Evolutionary conservation across 2,797 vertebrate genomes (phyloP).

Genomic region (Amblyopsis hoosieri): DNA sequence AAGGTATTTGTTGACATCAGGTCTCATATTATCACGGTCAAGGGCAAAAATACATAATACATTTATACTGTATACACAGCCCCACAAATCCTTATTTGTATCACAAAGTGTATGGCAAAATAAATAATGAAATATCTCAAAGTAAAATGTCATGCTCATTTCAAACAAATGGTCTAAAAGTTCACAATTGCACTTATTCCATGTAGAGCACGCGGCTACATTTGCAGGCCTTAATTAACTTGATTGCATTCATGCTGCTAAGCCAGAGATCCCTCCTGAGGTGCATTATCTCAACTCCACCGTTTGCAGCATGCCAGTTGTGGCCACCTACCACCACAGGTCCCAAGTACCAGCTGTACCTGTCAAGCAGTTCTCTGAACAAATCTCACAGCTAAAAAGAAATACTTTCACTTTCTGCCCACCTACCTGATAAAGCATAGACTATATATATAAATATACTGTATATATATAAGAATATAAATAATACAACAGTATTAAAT

Average conservation of each 20-base stretch:
- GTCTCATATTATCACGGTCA: slow-evolving; percentile 38
- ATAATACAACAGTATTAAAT: not conserved
- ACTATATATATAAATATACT: not conserved
- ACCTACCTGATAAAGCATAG: not conserved
- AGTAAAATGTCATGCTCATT: slow-evolving; percentile 37
- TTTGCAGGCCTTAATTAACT: slow-evolving; percentile 45
- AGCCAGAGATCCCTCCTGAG: not conserved
- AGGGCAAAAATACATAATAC: slow-evolving; percentile 21
- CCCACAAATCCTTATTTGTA: not conserved
- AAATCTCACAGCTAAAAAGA: slow-evolving; percentile 32
- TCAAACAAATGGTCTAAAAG: slow-evolving; percentile 36
- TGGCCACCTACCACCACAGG: not conserved
- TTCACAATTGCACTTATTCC: slow-evolving; percentile 25
- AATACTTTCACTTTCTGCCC: no score
- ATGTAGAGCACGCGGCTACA: slow-evolving; percentile 8
- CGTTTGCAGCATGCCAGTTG: slow-evolving; percentile 25
- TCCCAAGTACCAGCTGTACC: slow-evolving; percentile 31
- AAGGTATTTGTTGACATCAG: slow-evolving; percentile 29
- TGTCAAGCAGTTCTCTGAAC: slow-evolving; percentile 37
- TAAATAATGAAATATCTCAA: not conserved
- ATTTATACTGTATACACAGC: not conserved
- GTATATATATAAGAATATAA: not conserved
- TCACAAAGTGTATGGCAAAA: not conserved
- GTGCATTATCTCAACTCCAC: slow-evolving; percentile 7
- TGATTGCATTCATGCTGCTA: slow-evolving; percentile 49